Evolutionary conservation across 2,113 vertebrate genomes (phyloP), one percentile per base, ranked within the genome.

Genomic region (Oenanthe oenanthe): DNA sequence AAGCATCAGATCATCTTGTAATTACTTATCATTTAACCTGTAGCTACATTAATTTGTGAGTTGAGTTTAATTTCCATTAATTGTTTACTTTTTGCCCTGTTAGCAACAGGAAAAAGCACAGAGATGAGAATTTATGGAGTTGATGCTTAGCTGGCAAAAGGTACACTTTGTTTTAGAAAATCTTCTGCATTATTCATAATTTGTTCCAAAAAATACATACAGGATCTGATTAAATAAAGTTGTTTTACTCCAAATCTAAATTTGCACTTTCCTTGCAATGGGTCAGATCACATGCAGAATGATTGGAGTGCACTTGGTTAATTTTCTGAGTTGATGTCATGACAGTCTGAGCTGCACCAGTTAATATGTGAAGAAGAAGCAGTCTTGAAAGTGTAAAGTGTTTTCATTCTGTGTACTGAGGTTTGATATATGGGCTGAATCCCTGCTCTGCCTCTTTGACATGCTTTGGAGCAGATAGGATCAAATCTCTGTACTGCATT

Each of bases 371-470:
- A 96, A 95, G 93, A 95, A 96, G 67, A 77, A 95, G 72, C 87
- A 93, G 67, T 40, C 68, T 85, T 65, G 91, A 84, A 86, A 88
- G 48, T 26, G 17, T 96, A 57, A 88, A 96, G 68, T 38, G 48
- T 67, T 97, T 92, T 89, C 88, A 78, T 84, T 94, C 61, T 90
- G 57, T 95, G 94, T 92, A 45, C 60, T 95, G 92, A 97, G 36
- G 57, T 97, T 96, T 96, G 92, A 93, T 92, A 47, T 68, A 61
- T 65, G 58, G 36, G 8, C 31, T 68, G 40, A 81, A 85, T 53
- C 29, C 45, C 10, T 14, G 4, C 8, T 56, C 21, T 82, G 4
- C 21, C 45, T 81, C 70, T 67, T 65, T 78, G 62, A n/a, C 21
- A 8, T 67, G 12, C 36, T 67, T 80, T 89, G 48, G 15, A 13